Percentiles rank a stretch among this genome's conserved stretches.
These are phyloP conservation scores for Campoplex nolae DNA, from an alignment of 2,888 invertebrate genomes.

Conservation along the genomic window DNA sequence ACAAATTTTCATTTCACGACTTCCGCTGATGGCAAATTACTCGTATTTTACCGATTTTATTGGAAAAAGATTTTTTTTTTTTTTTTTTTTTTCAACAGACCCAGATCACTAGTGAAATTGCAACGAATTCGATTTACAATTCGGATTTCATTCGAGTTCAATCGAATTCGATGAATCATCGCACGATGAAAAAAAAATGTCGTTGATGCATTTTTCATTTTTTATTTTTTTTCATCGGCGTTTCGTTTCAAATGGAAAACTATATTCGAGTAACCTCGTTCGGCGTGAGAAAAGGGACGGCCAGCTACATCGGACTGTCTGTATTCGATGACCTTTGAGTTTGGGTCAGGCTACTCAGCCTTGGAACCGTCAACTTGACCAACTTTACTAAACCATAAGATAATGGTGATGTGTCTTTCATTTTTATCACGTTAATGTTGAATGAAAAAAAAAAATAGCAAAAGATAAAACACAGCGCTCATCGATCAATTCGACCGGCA, in stretches of 20 bases:
- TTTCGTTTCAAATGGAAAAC: not conserved
- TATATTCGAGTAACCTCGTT: not conserved
- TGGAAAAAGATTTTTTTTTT: not conserved
- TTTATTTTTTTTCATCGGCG: too few relatives aligned
- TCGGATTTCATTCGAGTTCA: too few relatives aligned
- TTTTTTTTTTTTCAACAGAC: not conserved
- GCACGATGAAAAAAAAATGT: too few relatives aligned
- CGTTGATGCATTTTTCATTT: too few relatives aligned
- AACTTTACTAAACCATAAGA: conserved; percentile 57
- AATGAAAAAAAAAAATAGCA: not conserved
- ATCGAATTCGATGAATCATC: too few relatives aligned
- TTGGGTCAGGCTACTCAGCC: conserved; percentile 44
- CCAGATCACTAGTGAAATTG: not conserved
- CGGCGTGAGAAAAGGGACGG: conserved; percentile 45
- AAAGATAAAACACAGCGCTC: not conserved
- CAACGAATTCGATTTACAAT: too few relatives aligned
- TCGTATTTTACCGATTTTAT: not conserved
- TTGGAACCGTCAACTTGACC: conserved; percentile 55
- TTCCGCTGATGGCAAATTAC: not conserved
- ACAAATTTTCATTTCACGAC: not conserved
- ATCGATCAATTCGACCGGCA: conserved; percentile 7
- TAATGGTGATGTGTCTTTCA: conserved; percentile 39
- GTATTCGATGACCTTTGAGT: conserved; percentile 37
- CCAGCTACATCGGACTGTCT: conserved; percentile 27
- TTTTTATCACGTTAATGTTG: conserved; percentile 23